Percentiles rank a stretch among this genome's conserved stretches.
Conservation (phyloP, 1,140 invertebrate species). For the Ctenoplectra terminalis region DNA sequence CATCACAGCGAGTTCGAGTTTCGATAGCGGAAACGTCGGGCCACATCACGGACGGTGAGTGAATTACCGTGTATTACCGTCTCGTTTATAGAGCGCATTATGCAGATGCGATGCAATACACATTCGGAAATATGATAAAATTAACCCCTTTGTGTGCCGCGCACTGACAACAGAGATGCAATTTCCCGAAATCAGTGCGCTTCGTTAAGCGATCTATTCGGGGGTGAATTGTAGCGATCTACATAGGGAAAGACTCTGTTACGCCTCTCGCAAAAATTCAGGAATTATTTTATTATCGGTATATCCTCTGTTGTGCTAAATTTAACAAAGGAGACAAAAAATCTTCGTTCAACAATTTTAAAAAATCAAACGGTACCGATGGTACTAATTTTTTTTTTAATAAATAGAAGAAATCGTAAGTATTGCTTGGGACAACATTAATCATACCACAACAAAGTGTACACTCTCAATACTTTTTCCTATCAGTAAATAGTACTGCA, state of each 20-base stretch:
- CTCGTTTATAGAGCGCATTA: constrained; percentile 63
- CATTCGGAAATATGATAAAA: constrained; percentile 68
- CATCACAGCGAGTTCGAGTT: constrained; percentile 89
- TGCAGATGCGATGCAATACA: constrained; percentile 59
- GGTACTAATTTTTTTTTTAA: no score
- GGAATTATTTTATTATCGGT: neutral
- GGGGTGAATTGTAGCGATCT: constrained; percentile 29
- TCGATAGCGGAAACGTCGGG: constrained; percentile 89
- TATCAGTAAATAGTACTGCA: no score
- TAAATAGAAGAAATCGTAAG: neutral
- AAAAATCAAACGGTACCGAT: no score
- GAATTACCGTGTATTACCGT: constrained; percentile 65
- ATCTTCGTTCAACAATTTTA: no score
- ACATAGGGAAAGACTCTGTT: neutral
- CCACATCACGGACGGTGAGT: constrained; percentile 85
- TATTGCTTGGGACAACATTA: no score
- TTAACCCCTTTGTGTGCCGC: constrained; percentile 51
- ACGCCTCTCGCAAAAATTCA: neutral
- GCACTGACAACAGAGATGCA: constrained; percentile 24
- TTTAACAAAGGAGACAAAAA: no score
- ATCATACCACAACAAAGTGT: no score
- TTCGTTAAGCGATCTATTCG: constrained; percentile 48
- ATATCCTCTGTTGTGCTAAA: no score
- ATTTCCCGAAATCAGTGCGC: constrained; percentile 50
- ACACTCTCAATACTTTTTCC: no score